Evolutionary conservation across 35 echinoderm and acorn worm species (phyloP).

Genomic region (Nesometra sesokonis): DNA sequence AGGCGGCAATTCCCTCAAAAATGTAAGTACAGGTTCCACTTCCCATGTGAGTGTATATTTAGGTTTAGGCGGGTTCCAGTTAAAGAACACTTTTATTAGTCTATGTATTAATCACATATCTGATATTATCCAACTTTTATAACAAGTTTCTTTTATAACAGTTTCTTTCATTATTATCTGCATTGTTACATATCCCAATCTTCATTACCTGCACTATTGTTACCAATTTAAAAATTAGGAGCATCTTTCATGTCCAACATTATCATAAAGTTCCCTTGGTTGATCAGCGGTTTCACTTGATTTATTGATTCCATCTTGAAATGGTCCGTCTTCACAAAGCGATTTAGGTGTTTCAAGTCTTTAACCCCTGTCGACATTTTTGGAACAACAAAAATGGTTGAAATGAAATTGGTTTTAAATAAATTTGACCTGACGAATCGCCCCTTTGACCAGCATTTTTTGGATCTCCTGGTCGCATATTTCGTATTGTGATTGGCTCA

Average conservation of each 20-base stretch:
- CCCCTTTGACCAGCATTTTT: not conserved
- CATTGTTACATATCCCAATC: no score
- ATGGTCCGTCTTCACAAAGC: not conserved
- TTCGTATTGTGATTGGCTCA: not conserved
- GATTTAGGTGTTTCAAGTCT: not conserved
- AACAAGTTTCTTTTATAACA: no score
- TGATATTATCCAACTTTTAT: no score
- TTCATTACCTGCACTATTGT: not conserved
- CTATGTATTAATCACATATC: no score
- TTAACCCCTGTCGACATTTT: not conserved
- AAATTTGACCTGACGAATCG: not conserved
- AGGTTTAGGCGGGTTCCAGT: no score
- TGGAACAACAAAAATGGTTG: constrained; percentile 31
- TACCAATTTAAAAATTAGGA: not conserved
- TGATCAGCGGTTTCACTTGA: not conserved
- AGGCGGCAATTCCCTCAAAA: no score
- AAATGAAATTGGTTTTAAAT: constrained; percentile 5
- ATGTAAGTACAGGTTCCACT: no score
- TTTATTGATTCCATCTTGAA: not conserved
- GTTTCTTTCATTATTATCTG: no score
- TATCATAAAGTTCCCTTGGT: not conserved
- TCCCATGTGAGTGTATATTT: no score
- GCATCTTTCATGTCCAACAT: not conserved
- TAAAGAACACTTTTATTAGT: no score
- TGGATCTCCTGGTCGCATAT: not conserved